phyloP scores from a whole-genome alignment of 2,113 vertebrate species.

The Passer domesticus region DNA sequence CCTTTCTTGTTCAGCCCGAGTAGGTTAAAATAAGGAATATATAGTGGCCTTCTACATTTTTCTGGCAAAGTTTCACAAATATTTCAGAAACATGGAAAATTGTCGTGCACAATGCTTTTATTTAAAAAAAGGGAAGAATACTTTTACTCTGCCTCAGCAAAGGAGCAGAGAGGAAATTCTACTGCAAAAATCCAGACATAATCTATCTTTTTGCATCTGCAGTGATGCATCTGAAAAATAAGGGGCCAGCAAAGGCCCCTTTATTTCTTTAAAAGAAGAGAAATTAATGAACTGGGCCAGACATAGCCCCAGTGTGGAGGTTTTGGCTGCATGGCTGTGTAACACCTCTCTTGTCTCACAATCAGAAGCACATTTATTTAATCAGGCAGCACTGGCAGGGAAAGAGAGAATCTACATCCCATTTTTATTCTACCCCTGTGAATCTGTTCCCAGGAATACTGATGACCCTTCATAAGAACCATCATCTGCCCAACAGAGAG shows the following conservation, averaged over 20 bases:
- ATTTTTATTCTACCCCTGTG: background rate
- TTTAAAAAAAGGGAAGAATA: background rate
- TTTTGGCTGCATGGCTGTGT: background rate
- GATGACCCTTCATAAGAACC: background rate
- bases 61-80: background rate
- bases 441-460: background rate
- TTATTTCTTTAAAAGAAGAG: background rate
- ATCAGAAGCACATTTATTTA: background rate
- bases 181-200: background rate
- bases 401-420: background rate
- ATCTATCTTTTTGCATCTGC: background rate
- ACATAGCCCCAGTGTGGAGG: background rate
- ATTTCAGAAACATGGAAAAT: background rate
- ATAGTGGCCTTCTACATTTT: background rate
- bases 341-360: background rate
- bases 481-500: background rate
- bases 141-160: background rate
- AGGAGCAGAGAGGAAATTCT: background rate
- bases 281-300: background rate
- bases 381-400: background rate
- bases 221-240: background rate
- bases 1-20: background rate
- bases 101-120: background rate
- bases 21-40: background rate
- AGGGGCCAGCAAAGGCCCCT: background rate